Conservation (phyloP, 2,888 invertebrate species). For the Yponomeuta evonymella region DNA sequence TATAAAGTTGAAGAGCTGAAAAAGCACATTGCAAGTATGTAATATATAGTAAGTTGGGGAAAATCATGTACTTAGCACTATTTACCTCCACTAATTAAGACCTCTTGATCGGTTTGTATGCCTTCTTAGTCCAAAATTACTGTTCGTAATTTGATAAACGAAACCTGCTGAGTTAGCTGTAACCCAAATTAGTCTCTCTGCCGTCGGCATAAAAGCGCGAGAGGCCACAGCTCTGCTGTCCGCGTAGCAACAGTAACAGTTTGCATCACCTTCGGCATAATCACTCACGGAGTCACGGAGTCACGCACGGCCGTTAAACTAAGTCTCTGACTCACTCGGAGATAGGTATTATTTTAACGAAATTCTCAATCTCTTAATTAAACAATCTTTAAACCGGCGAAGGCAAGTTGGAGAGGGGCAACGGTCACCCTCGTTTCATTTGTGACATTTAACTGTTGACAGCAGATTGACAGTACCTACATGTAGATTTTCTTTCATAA, state of each 20-base stretch:
- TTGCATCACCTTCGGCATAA: constrained; percentile 2
- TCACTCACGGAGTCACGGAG: background rate
- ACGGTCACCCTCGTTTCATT: too few relatives aligned
- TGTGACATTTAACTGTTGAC: too few relatives aligned
- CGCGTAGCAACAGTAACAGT: background rate
- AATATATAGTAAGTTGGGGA: background rate
- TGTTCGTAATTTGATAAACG: background rate
- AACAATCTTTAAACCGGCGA: background rate
- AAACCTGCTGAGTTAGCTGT: background rate
- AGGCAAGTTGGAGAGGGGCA: too few relatives aligned
- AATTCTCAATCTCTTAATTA: background rate
- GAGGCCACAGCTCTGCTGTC: background rate
- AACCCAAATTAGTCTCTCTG: background rate
- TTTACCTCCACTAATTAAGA: background rate
- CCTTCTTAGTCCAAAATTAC: background rate
- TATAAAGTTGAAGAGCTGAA: background rate
- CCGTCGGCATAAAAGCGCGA: background rate
- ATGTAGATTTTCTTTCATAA: too few relatives aligned
- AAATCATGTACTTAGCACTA: background rate
- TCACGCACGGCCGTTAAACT: background rate
- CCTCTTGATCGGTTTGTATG: background rate
- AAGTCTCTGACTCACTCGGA: background rate
- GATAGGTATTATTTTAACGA: background rate
- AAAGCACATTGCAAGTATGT: too few relatives aligned
- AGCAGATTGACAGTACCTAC: too few relatives aligned